phyloP scores from a whole-genome alignment of 2,797 vertebrate genomes.

The Mico argentatus region DNA sequence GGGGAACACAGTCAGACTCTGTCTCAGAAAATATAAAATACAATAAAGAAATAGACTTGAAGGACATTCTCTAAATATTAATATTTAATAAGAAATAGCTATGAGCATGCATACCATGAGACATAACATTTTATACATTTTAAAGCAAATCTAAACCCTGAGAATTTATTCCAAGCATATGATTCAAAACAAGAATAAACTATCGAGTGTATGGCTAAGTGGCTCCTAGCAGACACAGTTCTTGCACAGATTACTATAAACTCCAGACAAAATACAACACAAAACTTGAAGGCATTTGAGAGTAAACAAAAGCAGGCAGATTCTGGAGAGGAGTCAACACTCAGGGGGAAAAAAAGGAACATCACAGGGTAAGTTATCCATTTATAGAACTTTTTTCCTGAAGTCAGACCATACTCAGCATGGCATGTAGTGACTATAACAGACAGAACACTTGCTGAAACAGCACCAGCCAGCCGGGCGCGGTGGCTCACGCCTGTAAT shows the following conservation, averaged over 20 bases:
- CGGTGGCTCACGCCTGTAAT: too few relatives aligned
- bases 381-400: not conserved
- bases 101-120: not conserved
- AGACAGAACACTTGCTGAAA: not conserved
- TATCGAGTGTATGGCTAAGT: not conserved
- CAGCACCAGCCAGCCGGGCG: not conserved
- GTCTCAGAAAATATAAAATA: not conserved
- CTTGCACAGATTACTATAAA: not conserved
- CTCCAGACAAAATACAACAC: not conserved
- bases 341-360: not conserved
- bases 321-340: not conserved
- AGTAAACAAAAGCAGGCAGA: not conserved
- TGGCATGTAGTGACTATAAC: not conserved
- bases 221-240: not conserved
- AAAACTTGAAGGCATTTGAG: not conserved
- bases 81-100: slow-evolving; percentile 27
- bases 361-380: not conserved
- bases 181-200: slow-evolving; percentile 20
- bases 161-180: not conserved
- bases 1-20: too few relatives aligned
- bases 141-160: not conserved
- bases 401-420: not conserved
- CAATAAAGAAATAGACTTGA: not conserved
- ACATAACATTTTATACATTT: not conserved
- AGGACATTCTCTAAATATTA: not conserved